Evolutionary conservation across 1,140 invertebrate genomes (phyloP), one percentile per base, ranked within the genome.

Genomic region (Agraylea sexmaculata): DNA sequence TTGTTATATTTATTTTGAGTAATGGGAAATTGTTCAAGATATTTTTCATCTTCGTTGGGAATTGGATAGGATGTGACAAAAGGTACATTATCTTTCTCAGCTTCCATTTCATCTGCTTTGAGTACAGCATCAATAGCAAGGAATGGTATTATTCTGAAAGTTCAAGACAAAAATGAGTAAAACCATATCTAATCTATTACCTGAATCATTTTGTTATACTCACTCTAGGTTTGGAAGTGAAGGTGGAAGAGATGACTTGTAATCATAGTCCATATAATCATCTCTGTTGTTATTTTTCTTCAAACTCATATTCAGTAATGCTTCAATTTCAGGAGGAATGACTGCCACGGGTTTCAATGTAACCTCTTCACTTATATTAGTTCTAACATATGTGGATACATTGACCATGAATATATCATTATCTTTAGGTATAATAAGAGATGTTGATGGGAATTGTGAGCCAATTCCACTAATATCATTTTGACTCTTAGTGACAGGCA

Each of bases 131-230:
- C 83, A 20, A 79, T 79, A 20, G 80, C 80, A 40, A 84, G 73
- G 58, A 86, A 86, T 20, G 81, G 81, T 55, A 85, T 85, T 50
- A 86, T 83, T 59, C 80, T 84, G 52, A 45, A 68, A 70, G 45
- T 37, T 22, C 36, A 49, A 33, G 15, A 33, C 33, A 27, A 43
- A 22, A 53, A 28, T 28, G 31, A 29, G 37, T 35, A 11, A n/a
- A 41, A 15, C 30, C 11, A 6, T 10, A 36, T 43, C 11, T 36
- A 18, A 36, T 3, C 12, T 36, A 6, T 46, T 16, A 35, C 35
- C 29, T 20, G 18, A 46, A 10, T 32, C 6, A 23, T 19, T n/a
- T n/a, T n/a, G n/a, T 32, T 23, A 40, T 37, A 53, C 55, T 62
- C 62, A 73, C 70, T 68, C 69, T 43, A 83, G 66, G 60, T 83